Evolutionary conservation across 2,888 invertebrate genomes (phyloP).

Genomic region (Eilema depressum): DNA sequence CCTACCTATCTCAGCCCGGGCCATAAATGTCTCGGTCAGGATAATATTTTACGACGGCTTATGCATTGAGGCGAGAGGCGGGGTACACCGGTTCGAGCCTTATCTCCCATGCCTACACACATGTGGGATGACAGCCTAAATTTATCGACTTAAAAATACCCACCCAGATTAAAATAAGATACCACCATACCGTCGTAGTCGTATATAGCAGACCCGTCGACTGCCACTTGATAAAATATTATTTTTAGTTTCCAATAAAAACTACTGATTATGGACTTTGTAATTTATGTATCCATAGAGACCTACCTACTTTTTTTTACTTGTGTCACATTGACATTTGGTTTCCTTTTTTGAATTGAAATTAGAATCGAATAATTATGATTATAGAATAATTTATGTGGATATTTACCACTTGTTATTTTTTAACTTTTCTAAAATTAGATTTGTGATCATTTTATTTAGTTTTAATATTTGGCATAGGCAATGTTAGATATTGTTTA

Average conservation of each 20-base stretch:
- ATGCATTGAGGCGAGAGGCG: slow-evolving; percentile 69
- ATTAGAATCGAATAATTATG: neutral
- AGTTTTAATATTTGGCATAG: no score
- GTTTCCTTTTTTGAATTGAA: slow-evolving; percentile 37
- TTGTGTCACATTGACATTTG: slow-evolving; percentile 37
- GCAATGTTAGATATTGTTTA: no score
- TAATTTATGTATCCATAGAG: slow-evolving; percentile 47
- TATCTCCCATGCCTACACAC: slow-evolving; percentile 77
- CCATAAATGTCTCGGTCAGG: slow-evolving; percentile 83
- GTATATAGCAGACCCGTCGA: slow-evolving; percentile 57
- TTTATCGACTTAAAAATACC: slow-evolving; percentile 85
- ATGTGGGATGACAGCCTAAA: slow-evolving; percentile 83
- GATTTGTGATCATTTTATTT: no score
- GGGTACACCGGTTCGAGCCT: slow-evolving; percentile 64
- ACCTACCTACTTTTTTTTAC: slow-evolving; percentile 3
- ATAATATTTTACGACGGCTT: slow-evolving; percentile 85
- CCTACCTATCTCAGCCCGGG: slow-evolving; percentile 80
- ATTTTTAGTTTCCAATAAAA: slow-evolving; percentile 62
- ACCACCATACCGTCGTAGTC: slow-evolving; percentile 56
- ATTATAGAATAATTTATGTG: neutral
- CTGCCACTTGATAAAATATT: slow-evolving; percentile 70
- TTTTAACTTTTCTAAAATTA: no score
- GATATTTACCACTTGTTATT: neutral
- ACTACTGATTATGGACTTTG: slow-evolving; percentile 45
- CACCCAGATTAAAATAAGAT: slow-evolving; percentile 82